Base-by-base conservation (phyloP, 2,113 vertebrate genomes). In the Parus major region DNA sequence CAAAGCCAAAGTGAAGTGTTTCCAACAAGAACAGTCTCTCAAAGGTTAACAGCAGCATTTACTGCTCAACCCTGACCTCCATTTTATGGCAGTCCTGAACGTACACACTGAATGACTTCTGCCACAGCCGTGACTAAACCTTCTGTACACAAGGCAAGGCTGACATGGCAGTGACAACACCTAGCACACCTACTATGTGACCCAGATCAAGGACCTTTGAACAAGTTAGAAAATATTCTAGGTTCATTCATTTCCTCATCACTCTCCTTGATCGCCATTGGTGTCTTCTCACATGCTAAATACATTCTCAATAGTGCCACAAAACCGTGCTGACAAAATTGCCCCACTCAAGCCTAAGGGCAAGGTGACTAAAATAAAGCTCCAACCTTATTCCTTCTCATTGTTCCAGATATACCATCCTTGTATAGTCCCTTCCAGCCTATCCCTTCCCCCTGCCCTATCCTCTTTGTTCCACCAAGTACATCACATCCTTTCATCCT, bases 111-210 rank as follows among this genome's bases (percentile, higher is more conserved):
- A 84, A 39, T 25, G 12, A 79, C 50, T 91, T 41, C 70, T 87
- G 57, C 65, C 80, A 78, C 7, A 23, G 33, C 73, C 35, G 50
- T 35, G 50, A 93, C 78, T 84, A 89, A 95, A 72, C 16, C 81
- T 64, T 89, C 41, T 80, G 89, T 63, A 88, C 63, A 68, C 64
- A 86, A 75, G 41, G 33, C 36, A 69, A 89, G 71, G 46, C 73
- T 84, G 56, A 86, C 86, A 71, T 0, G 31, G 88, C 24, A 71
- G 41, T 33, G 69, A 64, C 78, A 24, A 46, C 70, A 91, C 27
- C 68, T 5, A 46, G 35, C 76, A 81, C 82, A 85, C 33, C 82
- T 82, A 36, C 33, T 90, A 69, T 18, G 31, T 55, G 66, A 53
- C 36, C 70, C 53, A 42, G 18, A 60, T 29, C 27, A 55, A 76